These are phyloP conservation scores for Mormoops blainvillei DNA, from an alignment of 2,113 vertebrate species.

Conservation along the genomic window DNA sequence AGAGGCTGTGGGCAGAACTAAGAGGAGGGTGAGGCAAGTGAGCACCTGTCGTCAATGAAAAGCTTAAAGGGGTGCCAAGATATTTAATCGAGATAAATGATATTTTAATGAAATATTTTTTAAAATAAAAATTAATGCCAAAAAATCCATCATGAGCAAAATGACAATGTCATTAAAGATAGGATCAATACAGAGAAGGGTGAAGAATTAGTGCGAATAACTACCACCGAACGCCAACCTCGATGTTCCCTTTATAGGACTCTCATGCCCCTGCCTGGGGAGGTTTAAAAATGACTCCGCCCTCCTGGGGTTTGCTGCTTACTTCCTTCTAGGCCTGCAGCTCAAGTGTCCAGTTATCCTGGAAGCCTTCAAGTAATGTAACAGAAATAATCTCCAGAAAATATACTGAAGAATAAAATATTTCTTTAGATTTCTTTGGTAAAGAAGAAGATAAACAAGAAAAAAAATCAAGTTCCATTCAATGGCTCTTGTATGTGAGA, in stretches of 20 bases:
- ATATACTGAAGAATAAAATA: background rate
- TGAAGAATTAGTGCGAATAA: background rate
- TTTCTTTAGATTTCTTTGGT: background rate
- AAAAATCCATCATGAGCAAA: background rate
- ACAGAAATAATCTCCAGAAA: background rate
- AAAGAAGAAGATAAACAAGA: background rate
- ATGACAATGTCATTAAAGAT: background rate
- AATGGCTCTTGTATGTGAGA: background rate
- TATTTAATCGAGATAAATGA: background rate
- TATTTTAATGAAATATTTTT: background rate
- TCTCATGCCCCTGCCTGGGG: background rate
- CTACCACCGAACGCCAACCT: background rate
- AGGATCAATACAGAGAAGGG: background rate
- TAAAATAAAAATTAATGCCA: slow-evolving; percentile 23
- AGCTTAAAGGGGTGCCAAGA: background rate
- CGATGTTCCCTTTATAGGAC: background rate
- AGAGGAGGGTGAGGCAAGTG: background rate
- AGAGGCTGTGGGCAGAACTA: background rate
- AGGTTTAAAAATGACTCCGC: background rate
- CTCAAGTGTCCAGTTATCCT: background rate
- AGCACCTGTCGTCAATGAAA: background rate
- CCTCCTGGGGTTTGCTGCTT: background rate
- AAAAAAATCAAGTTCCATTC: background rate
- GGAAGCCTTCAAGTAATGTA: background rate
- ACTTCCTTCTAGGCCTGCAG: background rate